Evolutionary conservation across 2,113 vertebrate genomes (phyloP).

Genomic region (Perca schrenkii): DNA sequence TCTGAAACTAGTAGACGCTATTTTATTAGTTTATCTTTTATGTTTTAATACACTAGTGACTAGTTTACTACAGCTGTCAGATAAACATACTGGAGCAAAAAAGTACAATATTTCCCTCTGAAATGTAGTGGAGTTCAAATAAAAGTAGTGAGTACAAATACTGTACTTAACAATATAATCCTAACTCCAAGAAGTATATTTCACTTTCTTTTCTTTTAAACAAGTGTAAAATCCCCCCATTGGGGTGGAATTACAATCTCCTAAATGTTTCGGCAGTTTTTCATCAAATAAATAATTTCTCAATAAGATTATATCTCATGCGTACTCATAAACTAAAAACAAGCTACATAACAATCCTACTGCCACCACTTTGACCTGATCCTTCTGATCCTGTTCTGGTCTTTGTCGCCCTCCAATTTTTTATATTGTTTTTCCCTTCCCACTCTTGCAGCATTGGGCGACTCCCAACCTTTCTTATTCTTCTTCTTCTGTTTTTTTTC

Average conservation of each 20-base stretch:
- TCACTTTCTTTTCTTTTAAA: no score
- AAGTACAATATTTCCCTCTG: neutral
- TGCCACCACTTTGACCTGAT: neutral
- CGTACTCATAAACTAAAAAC: neutral
- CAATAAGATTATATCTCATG: neutral
- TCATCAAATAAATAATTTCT: neutral
- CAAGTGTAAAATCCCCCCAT: neutral
- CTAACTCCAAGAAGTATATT: no score
- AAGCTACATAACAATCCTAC: neutral
- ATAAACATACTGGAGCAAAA: neutral
- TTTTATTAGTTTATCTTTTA: neutral
- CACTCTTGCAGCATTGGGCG: neutral
- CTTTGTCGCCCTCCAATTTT: neutral
- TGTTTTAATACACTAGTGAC: neutral
- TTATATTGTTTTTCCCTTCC: neutral
- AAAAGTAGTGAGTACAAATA: neutral
- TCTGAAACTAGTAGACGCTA: neutral
- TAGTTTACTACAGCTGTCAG: neutral
- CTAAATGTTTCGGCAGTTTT: neutral
- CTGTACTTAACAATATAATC: no score
- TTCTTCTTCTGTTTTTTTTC: neutral
- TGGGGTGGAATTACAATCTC: neutral
- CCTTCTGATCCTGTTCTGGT: neutral
- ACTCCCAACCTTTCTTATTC: constrained; percentile 36
- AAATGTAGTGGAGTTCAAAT: neutral